Conservation (phyloP, 2,113 vertebrate genomes). For the Dasyprocta punctata region DNA sequence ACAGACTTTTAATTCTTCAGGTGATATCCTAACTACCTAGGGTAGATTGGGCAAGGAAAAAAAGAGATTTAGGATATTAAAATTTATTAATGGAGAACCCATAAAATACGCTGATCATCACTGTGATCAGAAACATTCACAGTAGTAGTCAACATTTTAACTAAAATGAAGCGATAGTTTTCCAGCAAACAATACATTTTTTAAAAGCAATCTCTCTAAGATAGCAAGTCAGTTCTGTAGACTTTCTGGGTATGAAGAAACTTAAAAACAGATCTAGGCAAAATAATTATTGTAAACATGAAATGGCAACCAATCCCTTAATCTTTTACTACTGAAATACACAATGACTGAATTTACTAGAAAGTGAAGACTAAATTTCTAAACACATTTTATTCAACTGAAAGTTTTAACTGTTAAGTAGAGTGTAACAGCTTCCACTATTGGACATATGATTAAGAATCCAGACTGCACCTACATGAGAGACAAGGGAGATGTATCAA, state of each 20-base stretch:
- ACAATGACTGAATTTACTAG: not conserved
- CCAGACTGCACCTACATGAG: not conserved
- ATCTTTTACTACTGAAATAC: not conserved
- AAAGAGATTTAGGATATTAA: not conserved
- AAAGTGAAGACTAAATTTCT: constrained; percentile 11
- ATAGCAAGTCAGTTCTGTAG: not conserved
- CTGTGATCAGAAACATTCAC: not conserved
- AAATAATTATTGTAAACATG: constrained; percentile 4
- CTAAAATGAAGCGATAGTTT: constrained; percentile 31
- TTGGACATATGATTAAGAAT: not conserved
- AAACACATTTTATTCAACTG: not conserved
- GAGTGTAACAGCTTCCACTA: not conserved
- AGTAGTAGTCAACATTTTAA: not conserved
- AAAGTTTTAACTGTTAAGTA: constrained; percentile 43
- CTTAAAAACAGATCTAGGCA: not conserved
- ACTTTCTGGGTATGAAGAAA: constrained; percentile 7
- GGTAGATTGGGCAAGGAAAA: not conserved
- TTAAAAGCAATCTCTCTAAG: constrained; percentile 9
- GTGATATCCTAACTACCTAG: not conserved
- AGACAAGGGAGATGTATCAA: not conserved
- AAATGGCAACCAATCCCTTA: not conserved
- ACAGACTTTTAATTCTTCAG: constrained; percentile 38
- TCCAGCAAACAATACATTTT: constrained; percentile 23
- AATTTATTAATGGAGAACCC: constrained; percentile 14
- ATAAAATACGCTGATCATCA: constrained; percentile 21